phyloP scores from a whole-genome alignment of 2,113 vertebrate genomes.

The Malurus elegans region DNA sequence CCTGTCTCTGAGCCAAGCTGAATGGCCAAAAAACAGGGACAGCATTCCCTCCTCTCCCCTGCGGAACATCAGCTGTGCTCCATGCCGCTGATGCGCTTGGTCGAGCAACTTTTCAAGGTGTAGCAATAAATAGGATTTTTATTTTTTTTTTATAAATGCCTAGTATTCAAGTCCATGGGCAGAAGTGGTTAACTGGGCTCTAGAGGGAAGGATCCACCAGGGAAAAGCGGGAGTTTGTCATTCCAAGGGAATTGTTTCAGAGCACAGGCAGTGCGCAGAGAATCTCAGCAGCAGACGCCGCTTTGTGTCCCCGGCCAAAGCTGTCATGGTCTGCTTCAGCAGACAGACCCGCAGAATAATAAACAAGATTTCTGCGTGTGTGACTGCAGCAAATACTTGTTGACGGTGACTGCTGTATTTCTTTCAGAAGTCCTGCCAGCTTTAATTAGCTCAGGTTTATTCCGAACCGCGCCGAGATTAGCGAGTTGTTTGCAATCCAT shows the following conservation, averaged over 20 bases:
- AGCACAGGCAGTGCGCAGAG: neutral
- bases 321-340: neutral
- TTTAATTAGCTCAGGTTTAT: slow-evolving; percentile 20
- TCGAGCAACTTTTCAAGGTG: neutral
- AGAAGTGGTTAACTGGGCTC: neutral
- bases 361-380: neutral
- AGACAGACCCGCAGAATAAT: neutral
- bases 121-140: rapidly evolving
- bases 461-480: neutral
- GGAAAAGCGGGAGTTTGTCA: neutral
- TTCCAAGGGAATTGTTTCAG: neutral
- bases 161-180: rapidly evolving
- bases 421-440: slow-evolving; percentile 17
- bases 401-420: neutral
- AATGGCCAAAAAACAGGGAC: neutral
- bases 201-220: rapidly evolving
- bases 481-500: slow-evolving; percentile 13
- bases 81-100: neutral
- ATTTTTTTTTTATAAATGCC: neutral
- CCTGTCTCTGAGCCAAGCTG: neutral
- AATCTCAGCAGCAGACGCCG: neutral
- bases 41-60: neutral
- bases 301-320: neutral
- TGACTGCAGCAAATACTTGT: neutral
- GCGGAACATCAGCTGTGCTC: neutral